Conservation (phyloP, 2,888 invertebrate genomes). For the Stenurella melanura region DNA sequence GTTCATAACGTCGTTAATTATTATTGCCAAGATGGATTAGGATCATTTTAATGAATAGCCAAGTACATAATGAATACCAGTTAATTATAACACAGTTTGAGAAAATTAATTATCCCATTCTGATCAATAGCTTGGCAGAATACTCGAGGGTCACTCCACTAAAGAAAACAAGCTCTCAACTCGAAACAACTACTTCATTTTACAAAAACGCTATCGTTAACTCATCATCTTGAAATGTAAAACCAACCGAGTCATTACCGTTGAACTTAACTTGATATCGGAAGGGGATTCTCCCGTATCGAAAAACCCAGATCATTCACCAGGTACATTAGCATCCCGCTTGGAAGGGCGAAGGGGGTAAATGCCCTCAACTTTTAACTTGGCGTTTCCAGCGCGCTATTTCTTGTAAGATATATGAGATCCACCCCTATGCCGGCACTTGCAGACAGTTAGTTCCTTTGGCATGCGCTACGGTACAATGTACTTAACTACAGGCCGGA, state of each 20-base stretch:
- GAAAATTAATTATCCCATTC: background rate
- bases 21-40: too few relatives aligned
- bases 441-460: constrained; percentile 38
- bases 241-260: constrained; percentile 36
- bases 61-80: too few relatives aligned
- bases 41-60: too few relatives aligned
- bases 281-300: constrained; percentile 8
- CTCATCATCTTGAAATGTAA: constrained; percentile 39
- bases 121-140: background rate
- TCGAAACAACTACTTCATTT: constrained; percentile 20
- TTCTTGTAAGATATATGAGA: constrained; percentile 37
- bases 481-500: constrained; percentile 33
- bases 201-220: constrained; percentile 8
- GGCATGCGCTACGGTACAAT: constrained; percentile 34
- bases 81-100: background rate
- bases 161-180: constrained; percentile 2
- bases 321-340: constrained; percentile 35
- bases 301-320: constrained; percentile 34
- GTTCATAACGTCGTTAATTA: too few relatives aligned
- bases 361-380: constrained; percentile 31
- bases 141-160: background rate
- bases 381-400: constrained; percentile 31
- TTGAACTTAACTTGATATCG: constrained; percentile 13
- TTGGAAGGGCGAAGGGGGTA: constrained; percentile 16
- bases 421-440: constrained; percentile 23